phyloP scores from a whole-genome alignment of 2,797 vertebrate genomes.

The Ciconia nigra region DNA sequence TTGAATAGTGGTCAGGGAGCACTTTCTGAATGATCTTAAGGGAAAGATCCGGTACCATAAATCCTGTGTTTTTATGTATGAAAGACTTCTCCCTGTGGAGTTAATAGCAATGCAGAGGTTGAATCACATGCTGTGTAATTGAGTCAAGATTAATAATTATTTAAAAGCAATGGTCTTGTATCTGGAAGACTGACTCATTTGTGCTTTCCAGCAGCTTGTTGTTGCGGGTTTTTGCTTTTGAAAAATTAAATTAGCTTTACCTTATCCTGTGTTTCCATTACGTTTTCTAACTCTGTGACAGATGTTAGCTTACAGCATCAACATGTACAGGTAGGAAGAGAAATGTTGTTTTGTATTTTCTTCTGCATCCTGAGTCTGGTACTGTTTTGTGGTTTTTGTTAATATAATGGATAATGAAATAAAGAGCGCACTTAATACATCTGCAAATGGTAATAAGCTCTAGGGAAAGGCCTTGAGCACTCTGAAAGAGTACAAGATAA shows the following conservation, averaged over 20 bases:
- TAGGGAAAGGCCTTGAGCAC: not conserved
- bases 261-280: not conserved
- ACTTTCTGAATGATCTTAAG: not conserved
- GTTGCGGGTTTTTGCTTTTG: not conserved
- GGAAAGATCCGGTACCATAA: not conserved
- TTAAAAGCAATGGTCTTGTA: not conserved
- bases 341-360: not conserved
- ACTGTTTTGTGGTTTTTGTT: not conserved
- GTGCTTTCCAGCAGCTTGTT: not conserved
- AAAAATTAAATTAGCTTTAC: not conserved
- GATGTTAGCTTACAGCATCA: not conserved
- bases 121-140: not conserved
- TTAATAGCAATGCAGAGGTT: not conserved
- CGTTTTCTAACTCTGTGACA: not conserved
- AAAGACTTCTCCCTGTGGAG: not conserved
- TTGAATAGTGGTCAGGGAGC: not conserved
- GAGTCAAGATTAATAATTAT: constrained; percentile 10
- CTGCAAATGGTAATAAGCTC: not conserved
- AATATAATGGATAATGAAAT: not conserved
- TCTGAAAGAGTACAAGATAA: not conserved
- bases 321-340: not conserved
- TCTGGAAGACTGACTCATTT: not conserved
- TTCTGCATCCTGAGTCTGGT: not conserved
- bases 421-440: not conserved
- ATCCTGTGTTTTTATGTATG: not conserved